Evolutionary conservation across 2,113 vertebrate genomes (phyloP).

Genomic region (Geococcyx californianus): DNA sequence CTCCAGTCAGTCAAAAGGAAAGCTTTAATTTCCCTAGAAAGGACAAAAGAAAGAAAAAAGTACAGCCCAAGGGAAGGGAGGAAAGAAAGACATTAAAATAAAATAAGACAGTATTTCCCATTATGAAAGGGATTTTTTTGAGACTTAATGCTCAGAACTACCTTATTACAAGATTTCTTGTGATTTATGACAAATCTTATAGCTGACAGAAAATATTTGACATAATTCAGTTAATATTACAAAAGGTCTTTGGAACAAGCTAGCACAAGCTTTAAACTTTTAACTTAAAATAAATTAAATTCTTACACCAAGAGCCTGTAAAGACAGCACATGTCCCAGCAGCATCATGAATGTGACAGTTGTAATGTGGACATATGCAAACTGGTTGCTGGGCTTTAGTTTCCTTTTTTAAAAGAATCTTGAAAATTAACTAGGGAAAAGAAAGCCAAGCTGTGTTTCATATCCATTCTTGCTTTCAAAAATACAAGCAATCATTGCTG

Average conservation of each 20-base stretch:
- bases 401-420: not conserved
- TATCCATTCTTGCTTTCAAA: not conserved
- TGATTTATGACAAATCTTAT: slow-evolving; percentile 60
- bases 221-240: slow-evolving; percentile 63
- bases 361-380: not conserved
- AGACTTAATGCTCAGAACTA: slow-evolving; percentile 40
- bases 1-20: slow-evolving; percentile 26
- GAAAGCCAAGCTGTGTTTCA: not conserved
- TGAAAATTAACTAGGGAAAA: not conserved
- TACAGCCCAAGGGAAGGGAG: slow-evolving; percentile 58
- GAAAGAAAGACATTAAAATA: slow-evolving; percentile 50
- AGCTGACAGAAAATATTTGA: slow-evolving; percentile 58
- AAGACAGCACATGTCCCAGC: not conserved
- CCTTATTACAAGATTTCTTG: slow-evolving; percentile 50
- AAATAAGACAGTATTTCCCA: slow-evolving; percentile 38
- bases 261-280: slow-evolving; percentile 49
- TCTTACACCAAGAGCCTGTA: not conserved
- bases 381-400: not conserved
- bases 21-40: slow-evolving; percentile 43
- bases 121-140: slow-evolving; percentile 55
- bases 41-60: slow-evolving; percentile 45
- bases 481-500: not conserved
- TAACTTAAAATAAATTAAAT: slow-evolving; percentile 46
- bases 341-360: not conserved
- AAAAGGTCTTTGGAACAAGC: slow-evolving; percentile 44